phyloP scores from a whole-genome alignment of 2,888 invertebrate genomes.

The Oligia fasciuncula region DNA sequence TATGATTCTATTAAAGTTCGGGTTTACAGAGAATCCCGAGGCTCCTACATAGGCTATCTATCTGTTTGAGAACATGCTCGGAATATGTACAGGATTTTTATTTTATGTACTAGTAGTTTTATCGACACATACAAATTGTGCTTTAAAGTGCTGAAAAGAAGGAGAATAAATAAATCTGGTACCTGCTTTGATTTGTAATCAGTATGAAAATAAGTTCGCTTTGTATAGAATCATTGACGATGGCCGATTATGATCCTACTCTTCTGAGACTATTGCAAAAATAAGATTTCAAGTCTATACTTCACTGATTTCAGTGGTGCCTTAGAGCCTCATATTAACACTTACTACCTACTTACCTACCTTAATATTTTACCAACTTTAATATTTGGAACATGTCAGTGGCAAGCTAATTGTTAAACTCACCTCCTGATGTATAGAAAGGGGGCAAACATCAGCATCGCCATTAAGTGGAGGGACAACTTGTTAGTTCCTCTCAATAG shows the following conservation, averaged over 20 bases:
- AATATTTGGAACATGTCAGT: not conserved
- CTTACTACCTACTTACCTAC: not conserved
- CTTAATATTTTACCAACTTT: not conserved
- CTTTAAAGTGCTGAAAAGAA: too few relatives aligned
- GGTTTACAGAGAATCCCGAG: constrained; percentile 6
- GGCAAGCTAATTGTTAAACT: not conserved
- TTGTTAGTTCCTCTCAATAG: not conserved
- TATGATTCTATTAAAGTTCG: constrained; percentile 55
- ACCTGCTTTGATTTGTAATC: not conserved
- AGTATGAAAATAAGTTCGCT: not conserved
- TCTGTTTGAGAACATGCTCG: constrained; percentile 14
- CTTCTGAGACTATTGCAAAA: not conserved
- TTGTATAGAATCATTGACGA: not conserved
- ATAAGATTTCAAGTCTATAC: too few relatives aligned
- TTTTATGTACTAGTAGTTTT: constrained; percentile 4
- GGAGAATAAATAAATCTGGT: not conserved
- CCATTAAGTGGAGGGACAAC: not conserved
- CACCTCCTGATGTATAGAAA: not conserved
- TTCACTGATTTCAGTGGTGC: not conserved
- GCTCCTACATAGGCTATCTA: constrained; percentile 9
- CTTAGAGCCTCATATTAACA: not conserved
- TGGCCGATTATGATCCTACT: not conserved
- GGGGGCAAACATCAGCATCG: not conserved
- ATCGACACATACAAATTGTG: not conserved
- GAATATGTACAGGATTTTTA: constrained; percentile 26